Evolutionary conservation across 2,113 vertebrate species (phyloP).

Genomic region (Centropus bengalensis): DNA sequence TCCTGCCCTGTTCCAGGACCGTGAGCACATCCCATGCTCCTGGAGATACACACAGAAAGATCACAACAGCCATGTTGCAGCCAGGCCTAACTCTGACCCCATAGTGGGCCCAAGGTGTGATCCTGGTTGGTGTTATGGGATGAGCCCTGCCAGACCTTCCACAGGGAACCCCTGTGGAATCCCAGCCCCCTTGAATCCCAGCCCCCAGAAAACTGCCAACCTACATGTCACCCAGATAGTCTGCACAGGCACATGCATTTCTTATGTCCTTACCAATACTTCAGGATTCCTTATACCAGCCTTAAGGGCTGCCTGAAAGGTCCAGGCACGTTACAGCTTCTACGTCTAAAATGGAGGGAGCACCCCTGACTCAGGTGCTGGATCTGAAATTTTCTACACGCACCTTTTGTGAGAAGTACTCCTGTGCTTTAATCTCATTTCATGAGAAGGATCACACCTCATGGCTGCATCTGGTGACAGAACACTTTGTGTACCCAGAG

Average conservation of each 20-base stretch:
- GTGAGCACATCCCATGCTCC: not conserved
- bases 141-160: not conserved
- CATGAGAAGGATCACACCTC: not conserved
- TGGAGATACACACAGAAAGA: not conserved
- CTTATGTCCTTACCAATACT: not conserved
- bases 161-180: not conserved
- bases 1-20: not conserved
- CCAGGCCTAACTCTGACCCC: not conserved
- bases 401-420: not conserved
- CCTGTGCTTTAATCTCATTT: not conserved
- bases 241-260: not conserved
- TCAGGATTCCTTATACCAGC: not conserved
- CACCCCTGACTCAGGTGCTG: not conserved
- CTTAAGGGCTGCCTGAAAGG: not conserved
- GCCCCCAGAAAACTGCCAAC: not conserved
- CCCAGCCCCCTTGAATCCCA: not conserved
- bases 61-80: rapidly evolving
- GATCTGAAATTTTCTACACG: not conserved
- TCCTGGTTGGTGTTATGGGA: not conserved
- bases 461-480: not conserved
- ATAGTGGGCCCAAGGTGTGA: no score
- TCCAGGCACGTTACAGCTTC: not conserved
- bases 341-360: not conserved
- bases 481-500: not conserved
- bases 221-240: rapidly evolving